Evolutionary conservation across 2,888 invertebrate species (phyloP), one percentile per base, ranked within the genome.

Genomic region (Artemia sinica): DNA sequence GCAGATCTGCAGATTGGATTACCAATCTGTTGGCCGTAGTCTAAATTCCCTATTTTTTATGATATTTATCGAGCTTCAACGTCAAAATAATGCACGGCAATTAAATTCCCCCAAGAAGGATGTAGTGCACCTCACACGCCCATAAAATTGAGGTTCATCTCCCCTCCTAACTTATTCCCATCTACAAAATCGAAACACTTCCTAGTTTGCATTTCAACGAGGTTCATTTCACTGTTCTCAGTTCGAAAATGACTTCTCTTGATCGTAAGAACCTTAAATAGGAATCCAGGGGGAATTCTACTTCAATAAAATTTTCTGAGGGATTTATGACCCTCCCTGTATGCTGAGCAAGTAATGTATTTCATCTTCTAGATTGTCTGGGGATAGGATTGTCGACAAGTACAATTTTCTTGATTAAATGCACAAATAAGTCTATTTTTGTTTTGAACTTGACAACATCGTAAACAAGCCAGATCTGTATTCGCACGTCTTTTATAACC

Each of bases 181-280:
- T 28, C 28, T 28, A 28, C 28, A 58, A 58, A 58, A 58, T 58
- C 58, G 58, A 58, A 58, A 58, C 58, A 58, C 58, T 58, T 58
- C 58, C 58, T 58, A 58, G 58, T 58, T 58, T 58, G 58, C 58
- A 58, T 58, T 58, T 58, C 58, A 58, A 58, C 58, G 58, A 58
- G 58, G 58, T 58, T 58, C 58, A 58, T 58, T 58, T 58, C 58
- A 58, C 58, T 58, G 58, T 58, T 18, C 58, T 58, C 8, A 58
- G 58, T 58, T 58, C 8, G 58, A 58, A 28, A 28, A 58, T 58
- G 58, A 58, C 58, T 58, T 18, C 8, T n/a, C n/a, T n/a, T n/a
- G 18, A 18, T 58, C 58, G 58, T 58, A 14, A 58, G 58, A 58
- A 58, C 58, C 58, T 58, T 58, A 58, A 58, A 58, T 58, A 58